Evolutionary conservation across 2,797 vertebrate genomes (phyloP).

Genomic region (Sebastiscus albofasciatus): DNA sequence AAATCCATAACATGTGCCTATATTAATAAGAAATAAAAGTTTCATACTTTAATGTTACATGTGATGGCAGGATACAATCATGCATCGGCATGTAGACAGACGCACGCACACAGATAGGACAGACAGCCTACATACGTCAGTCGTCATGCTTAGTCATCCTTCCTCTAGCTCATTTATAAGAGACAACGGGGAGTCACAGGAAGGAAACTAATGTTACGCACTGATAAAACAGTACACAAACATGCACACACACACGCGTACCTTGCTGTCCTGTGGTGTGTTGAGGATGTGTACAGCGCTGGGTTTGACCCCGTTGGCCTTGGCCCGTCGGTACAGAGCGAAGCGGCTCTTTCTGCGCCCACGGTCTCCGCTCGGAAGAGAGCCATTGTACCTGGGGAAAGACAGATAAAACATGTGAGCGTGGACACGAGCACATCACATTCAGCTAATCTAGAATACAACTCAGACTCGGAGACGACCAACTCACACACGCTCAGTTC

Average conservation of each 20-base stretch:
- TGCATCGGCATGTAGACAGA: background rate
- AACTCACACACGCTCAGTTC: background rate
- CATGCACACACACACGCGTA: slow-evolving; percentile 56
- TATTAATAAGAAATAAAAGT: background rate
- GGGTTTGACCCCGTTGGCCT: slow-evolving; percentile 95
- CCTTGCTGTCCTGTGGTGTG: slow-evolving; percentile 95
- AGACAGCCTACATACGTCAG: background rate
- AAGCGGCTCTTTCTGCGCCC: slow-evolving; percentile 97
- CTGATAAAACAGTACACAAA: slow-evolving; percentile 18
- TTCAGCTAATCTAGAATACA: background rate
- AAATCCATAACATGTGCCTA: background rate
- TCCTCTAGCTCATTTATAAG: slow-evolving; percentile 29
- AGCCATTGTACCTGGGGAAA: slow-evolving; percentile 93
- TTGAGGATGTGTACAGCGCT: slow-evolving; percentile 96
- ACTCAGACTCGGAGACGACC: background rate
- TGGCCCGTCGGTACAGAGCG: slow-evolving; percentile 90
- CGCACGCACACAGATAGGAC: background rate
- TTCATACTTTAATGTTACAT: background rate
- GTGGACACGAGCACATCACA: background rate
- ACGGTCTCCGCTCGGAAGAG: slow-evolving; percentile 93
- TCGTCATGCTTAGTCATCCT: slow-evolving; percentile 44
- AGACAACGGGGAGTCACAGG: slow-evolving; percentile 44
- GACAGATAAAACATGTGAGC: slow-evolving; percentile 9
- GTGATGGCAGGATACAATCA: background rate
- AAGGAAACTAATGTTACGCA: slow-evolving; percentile 51